These are phyloP conservation scores for Rhopilema esculentum DNA, from an alignment of 30 jellyfish, hydroid and myxozoan species.

Conservation along the genomic window DNA sequence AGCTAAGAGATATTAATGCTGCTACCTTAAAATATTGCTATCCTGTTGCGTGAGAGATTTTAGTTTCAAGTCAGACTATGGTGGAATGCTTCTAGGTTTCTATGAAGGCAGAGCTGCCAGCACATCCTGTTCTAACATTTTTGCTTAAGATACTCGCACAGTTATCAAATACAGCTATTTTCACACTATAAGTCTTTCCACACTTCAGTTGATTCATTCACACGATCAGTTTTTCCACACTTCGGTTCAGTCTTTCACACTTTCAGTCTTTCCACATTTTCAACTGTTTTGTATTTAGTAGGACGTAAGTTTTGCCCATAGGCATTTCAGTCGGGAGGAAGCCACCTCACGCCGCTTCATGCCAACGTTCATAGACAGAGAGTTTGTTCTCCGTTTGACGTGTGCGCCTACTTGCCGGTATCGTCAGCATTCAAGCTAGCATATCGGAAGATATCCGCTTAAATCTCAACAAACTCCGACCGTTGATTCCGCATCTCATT, in stretches of 20 bases:
- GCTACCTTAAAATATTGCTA: too few relatives aligned
- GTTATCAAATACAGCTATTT: too few relatives aligned
- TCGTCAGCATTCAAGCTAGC: conserved; percentile 18
- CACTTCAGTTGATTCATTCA: too few relatives aligned
- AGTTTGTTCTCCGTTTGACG: conserved; percentile 12
- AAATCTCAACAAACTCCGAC: not conserved
- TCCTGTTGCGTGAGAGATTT: too few relatives aligned
- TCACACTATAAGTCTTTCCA: too few relatives aligned
- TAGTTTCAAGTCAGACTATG: too few relatives aligned
- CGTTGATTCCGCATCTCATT: not conserved
- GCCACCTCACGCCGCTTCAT: conserved; percentile 10
- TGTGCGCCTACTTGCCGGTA: not conserved
- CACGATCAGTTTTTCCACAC: too few relatives aligned
- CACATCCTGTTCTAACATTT: too few relatives aligned
- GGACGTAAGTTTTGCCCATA: not conserved
- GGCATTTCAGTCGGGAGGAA: not conserved
- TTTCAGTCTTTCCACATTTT: not conserved
- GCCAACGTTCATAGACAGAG: conserved; percentile 22
- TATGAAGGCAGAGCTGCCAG: too few relatives aligned
- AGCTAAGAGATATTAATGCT: too few relatives aligned
- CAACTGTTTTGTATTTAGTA: not conserved
- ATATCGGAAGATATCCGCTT: not conserved
- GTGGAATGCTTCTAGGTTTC: too few relatives aligned
- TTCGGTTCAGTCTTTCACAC: not conserved
- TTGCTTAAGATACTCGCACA: too few relatives aligned